Percentiles rank a stretch among this genome's conserved stretches.
phyloP scores from a whole-genome alignment of 2,797 vertebrate genomes.

The Coregonus ussuriensis region DNA sequence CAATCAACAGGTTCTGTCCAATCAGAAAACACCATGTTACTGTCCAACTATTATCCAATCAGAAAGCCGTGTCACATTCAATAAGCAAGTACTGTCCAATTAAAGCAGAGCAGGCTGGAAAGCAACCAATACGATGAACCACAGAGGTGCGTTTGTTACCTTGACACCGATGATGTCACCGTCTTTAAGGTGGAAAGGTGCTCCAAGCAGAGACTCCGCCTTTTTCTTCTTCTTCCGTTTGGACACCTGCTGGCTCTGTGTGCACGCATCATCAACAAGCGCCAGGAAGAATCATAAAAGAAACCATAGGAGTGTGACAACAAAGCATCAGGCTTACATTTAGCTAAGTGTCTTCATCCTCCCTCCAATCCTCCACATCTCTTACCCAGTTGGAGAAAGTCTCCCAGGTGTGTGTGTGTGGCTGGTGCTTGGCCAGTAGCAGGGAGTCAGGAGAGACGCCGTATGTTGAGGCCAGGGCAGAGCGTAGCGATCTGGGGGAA shows the following conservation, averaged over 20 bases:
- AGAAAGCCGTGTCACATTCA: not conserved
- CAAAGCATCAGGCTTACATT: not conserved
- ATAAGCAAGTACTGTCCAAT: not conserved
- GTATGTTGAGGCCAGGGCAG: slow-evolving; percentile 78
- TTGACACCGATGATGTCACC: slow-evolving; percentile 90
- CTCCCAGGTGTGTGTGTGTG: slow-evolving; percentile 89
- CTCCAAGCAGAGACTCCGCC: slow-evolving; percentile 82
- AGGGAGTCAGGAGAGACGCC: slow-evolving; percentile 83
- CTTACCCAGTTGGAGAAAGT: slow-evolving; percentile 87
- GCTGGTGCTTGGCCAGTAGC: slow-evolving; percentile 90
- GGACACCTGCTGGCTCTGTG: slow-evolving; percentile 86
- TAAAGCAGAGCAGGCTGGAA: not conserved
- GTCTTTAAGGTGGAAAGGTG: slow-evolving; percentile 88
- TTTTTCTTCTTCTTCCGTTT: slow-evolving; percentile 91
- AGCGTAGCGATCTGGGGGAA: slow-evolving; percentile 75
- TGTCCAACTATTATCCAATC: not conserved
- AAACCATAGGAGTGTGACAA: not conserved
- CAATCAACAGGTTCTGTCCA: slow-evolving; percentile 76
- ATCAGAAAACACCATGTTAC: not conserved
- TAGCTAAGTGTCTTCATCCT: too few relatives aligned
- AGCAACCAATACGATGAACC: too few relatives aligned
- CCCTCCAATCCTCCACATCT: not conserved
- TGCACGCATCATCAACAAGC: slow-evolving; percentile 2
- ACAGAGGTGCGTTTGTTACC: slow-evolving; percentile 64
- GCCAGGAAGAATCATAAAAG: not conserved